phyloP scores from a whole-genome alignment of 2,888 invertebrate genomes.

The Brachyopa scutellaris region DNA sequence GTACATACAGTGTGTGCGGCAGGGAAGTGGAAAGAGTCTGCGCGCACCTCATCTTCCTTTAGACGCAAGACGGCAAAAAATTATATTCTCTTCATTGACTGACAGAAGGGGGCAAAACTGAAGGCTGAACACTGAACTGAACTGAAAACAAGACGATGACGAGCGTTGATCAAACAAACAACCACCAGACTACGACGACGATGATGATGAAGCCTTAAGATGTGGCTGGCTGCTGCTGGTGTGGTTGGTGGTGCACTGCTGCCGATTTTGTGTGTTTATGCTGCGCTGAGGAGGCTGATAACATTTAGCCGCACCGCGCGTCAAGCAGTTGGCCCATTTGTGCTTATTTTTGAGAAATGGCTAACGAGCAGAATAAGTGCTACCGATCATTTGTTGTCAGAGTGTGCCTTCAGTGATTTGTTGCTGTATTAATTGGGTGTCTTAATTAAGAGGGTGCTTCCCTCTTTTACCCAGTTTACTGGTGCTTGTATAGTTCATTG shows the following conservation, averaged over 20 bases:
- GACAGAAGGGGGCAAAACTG: constrained; percentile 7
- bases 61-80: constrained; percentile 9
- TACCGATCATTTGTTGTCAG: constrained; percentile 57
- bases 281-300: constrained; percentile 18
- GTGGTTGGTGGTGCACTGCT: not conserved
- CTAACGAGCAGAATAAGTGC: constrained; percentile 52
- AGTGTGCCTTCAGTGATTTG: constrained; percentile 53
- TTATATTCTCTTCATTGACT: constrained; percentile 14
- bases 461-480: not conserved
- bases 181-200: constrained; percentile 20
- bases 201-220: constrained; percentile 1
- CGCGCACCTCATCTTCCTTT: constrained; percentile 16
- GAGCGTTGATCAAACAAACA: constrained; percentile 48
- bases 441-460: constrained; percentile 55
- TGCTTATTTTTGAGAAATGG: constrained; percentile 20
- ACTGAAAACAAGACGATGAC: constrained; percentile 46
- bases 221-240: not conserved
- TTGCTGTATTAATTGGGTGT: constrained; percentile 61
- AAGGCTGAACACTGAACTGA: not conserved
- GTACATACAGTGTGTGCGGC: constrained; percentile 3
- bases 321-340: not conserved
- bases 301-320: not conserved
- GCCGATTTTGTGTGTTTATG: constrained; percentile 15
- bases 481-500: constrained; percentile 7
- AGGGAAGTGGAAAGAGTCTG: not conserved